Evolutionary conservation across 2,797 vertebrate genomes (phyloP), one percentile per base, ranked within the genome.

Genomic region (Kryptopterus vitreolus): DNA sequence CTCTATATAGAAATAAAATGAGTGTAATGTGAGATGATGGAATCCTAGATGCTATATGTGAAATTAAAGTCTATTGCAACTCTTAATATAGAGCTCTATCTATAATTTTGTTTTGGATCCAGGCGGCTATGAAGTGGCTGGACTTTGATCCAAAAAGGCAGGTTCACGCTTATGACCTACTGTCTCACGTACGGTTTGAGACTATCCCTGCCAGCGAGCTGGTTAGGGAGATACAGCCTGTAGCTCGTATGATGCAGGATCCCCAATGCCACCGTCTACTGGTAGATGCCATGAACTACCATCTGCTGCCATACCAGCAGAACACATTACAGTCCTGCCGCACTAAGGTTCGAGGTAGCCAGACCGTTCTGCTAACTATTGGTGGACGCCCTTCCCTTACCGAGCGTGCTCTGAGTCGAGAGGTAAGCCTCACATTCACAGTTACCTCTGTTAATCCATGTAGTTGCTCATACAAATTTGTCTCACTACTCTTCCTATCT

Each of bases 251-350:
- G 95, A 95, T 95, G 95, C 89, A 91, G 84, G 94, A 96, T 75
- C 91, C 94, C 0, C 93, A 92, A 75, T 96, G 95, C 76, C 95
- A 96, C 91, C 92, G 90, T 76, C 90, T 96, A 81, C 91, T 96
- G 24, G 95, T 96, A 79, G 94, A 95, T 33, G 95, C 95, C 77
- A 95, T 96, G 95, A 96, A 95, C 90, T 95, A 96, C 89, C 95
- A 96, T 91, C 90, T 96, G 81, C 93, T 96, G 81, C 95, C 95
- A 11, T 90, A 94, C 89, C 94, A 95, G 90, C 95, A 96, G 86
- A 96, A 96, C 86, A 88, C 87, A 6, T 91, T 96, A 81, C 95
- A 96, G 90, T 95, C 94, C 59, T 84, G 86, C 1, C 94, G 94
- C 81, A 95, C 94, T 0, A 92, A 92, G 79, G 92, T 95, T 77